Conservation (phyloP, 2,888 invertebrate genomes). For the Cephus nigrinus region DNA sequence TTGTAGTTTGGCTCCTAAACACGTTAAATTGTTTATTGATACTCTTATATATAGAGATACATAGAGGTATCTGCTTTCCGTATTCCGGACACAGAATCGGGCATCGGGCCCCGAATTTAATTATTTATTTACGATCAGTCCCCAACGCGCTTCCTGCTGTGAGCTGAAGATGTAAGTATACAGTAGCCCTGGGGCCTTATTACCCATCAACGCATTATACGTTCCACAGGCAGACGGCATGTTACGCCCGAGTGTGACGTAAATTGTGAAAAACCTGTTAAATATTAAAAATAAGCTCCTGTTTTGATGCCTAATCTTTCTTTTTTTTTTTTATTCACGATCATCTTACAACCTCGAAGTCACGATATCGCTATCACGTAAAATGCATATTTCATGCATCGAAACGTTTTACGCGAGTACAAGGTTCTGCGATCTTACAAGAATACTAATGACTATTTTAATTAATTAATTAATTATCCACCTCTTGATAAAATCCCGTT, state of each 20-base stretch:
- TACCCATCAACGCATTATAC: conserved; percentile 1
- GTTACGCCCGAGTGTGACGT: not conserved
- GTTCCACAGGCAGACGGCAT: not conserved
- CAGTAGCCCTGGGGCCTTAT: conserved; percentile 2
- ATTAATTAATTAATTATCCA: not conserved
- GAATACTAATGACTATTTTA: not conserved
- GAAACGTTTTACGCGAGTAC: not conserved
- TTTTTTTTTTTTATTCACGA: not conserved
- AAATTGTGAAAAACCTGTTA: not conserved
- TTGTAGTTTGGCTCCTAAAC: not conserved
- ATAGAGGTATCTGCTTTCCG: not conserved
- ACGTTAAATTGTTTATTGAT: not conserved
- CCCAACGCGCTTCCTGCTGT: not conserved
- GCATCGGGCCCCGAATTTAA: not conserved
- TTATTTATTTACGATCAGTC: conserved; percentile 5
- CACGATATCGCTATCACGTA: not conserved
- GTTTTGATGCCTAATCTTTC: not conserved
- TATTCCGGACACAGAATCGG: not conserved
- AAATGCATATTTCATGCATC: not conserved
- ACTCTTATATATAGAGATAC: not conserved
- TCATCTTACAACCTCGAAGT: not conserved
- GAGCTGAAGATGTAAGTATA: conserved; percentile 2
- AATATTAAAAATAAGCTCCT: not conserved
- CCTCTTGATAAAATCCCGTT: not conserved
- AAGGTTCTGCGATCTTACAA: not conserved